These are phyloP conservation scores for Polypterus bichir DNA, from an alignment of 2,113 vertebrate species.

Conservation along the genomic window DNA sequence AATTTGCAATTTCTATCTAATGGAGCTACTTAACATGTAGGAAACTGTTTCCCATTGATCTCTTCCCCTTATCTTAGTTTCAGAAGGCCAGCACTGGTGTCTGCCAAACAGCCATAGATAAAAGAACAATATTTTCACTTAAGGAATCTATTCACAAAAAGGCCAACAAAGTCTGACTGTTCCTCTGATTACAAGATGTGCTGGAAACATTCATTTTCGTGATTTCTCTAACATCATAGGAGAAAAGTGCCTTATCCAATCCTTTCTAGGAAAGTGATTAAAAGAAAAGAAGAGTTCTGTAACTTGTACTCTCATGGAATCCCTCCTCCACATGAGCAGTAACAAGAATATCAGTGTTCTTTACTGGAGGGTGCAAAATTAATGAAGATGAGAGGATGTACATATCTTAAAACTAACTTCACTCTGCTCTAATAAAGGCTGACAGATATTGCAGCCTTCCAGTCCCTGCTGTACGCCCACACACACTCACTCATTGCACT, in stretches of 20 bases:
- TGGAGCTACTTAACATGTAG: not conserved
- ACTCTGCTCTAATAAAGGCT: too few species aligned
- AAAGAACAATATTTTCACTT: slow-evolving; percentile 8
- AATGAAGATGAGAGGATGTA: slow-evolving; percentile 54
- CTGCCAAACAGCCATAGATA: slow-evolving; percentile 1
- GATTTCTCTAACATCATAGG: slow-evolving; percentile 58
- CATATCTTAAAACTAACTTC: slow-evolving; percentile 36
- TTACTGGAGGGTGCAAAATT: slow-evolving; percentile 58
- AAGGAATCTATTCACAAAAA: slow-evolving; percentile 19
- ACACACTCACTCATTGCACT: too few species aligned
- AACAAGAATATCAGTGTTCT: slow-evolving; percentile 52
- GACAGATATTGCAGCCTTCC: too few species aligned
- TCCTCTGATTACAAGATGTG: slow-evolving; percentile 20
- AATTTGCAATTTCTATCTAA: not conserved
- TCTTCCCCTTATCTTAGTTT: not conserved
- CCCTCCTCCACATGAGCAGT: slow-evolving; percentile 43
- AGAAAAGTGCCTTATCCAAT: slow-evolving; percentile 44
- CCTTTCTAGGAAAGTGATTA: slow-evolving; percentile 48
- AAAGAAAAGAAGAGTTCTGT: slow-evolving; percentile 43
- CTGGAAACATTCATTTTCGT: slow-evolving; percentile 41
- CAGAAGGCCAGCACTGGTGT: not conserved
- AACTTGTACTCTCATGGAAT: slow-evolving; percentile 47
- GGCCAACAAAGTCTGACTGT: slow-evolving; percentile 15
- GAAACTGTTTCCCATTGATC: not conserved
- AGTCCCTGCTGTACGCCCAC: too few species aligned